phyloP scores from a whole-genome alignment of 2,797 vertebrate genomes.

The Borostomias antarcticus region DNA sequence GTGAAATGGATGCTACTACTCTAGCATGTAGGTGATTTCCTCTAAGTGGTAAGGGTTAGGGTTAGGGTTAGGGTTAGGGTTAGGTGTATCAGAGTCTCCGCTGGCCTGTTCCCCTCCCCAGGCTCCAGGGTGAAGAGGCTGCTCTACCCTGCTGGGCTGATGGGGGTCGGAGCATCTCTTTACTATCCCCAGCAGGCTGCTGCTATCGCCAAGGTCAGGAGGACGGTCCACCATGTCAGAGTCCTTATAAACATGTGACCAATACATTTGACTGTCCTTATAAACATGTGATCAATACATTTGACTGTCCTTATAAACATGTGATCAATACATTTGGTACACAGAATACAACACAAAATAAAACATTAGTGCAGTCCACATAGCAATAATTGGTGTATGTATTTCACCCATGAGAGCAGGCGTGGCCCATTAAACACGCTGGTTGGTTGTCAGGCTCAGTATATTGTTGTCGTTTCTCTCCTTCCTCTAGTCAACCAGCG shows the following conservation, averaged over 20 bases:
- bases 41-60: no score
- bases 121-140: conserved; percentile 89
- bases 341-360: neutral
- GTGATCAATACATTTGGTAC: neutral
- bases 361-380: neutral
- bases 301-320: neutral
- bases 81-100: neutral
- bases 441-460: no score
- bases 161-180: conserved; percentile 82
- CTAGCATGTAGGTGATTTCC: no score
- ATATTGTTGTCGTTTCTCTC: no score
- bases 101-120: conserved; percentile 41
- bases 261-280: neutral
- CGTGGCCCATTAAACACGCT: neutral
- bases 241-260: neutral
- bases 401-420: neutral
- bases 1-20: no score
- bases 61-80: neutral
- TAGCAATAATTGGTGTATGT: neutral
- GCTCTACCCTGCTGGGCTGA: conserved; percentile 83
- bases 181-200: conserved; percentile 91
- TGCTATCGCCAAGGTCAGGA: conserved; percentile 53
- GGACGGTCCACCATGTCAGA: neutral
- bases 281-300: neutral
- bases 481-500: no score